phyloP scores from a whole-genome alignment of 2,797 vertebrate genomes.

The Characodon lateralis region DNA sequence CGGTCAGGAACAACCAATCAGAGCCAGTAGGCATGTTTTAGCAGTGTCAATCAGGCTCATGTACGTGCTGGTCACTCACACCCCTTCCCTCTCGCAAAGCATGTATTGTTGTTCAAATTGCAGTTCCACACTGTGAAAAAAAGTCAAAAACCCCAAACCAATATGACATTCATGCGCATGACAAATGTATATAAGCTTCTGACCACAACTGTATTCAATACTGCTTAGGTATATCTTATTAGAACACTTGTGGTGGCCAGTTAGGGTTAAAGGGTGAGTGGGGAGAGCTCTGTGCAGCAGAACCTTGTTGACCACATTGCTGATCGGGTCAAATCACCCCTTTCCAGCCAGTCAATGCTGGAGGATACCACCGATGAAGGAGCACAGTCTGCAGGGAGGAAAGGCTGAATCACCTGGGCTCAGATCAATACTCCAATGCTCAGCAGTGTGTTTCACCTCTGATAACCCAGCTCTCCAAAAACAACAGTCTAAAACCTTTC shows the following conservation, averaged over 20 bases:
- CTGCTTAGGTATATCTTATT: not conserved
- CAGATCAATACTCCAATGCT: conserved; percentile 71
- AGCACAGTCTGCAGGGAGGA: conserved; percentile 42
- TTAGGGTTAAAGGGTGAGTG: conserved; percentile 36
- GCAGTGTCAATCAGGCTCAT: too few species aligned
- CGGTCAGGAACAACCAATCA: too few species aligned
- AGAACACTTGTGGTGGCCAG: conserved; percentile 16
- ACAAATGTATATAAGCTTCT: too few species aligned
- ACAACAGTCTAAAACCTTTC: conserved; percentile 21
- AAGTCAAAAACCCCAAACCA: not conserved
- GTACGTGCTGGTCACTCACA: too few species aligned
- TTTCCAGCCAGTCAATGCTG: conserved; percentile 56
- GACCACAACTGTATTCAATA: not conserved
- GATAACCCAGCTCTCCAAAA: conserved; percentile 36
- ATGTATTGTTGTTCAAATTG: too few species aligned
- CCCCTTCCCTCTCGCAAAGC: too few species aligned
- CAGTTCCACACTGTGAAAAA: not conserved
- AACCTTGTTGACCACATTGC: conserved; percentile 18
- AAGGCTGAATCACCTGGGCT: conserved; percentile 57
- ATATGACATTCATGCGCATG: not conserved
- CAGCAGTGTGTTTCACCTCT: conserved; percentile 62
- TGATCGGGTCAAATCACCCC: conserved; percentile 29
- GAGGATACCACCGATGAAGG: conserved; percentile 61
- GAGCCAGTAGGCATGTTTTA: too few species aligned
- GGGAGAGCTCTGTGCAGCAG: conserved; percentile 26